Evolutionary conservation across 2,888 invertebrate genomes (phyloP), one percentile per base, ranked within the genome.

Genomic region (Xanthostigma xanthostigma): DNA sequence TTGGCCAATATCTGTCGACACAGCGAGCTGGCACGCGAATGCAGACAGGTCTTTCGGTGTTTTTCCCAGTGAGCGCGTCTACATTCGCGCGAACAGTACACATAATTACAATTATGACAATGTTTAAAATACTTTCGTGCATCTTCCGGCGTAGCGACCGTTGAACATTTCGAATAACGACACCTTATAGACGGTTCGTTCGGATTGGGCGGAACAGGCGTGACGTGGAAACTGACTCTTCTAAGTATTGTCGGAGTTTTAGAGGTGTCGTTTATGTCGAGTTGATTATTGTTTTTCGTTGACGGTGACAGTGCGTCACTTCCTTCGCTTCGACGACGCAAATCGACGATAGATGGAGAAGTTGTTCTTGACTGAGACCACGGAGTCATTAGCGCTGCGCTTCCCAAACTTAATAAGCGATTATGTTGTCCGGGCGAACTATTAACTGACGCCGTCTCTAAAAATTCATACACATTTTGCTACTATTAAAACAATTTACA

Each of bases 101-200:
- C 81, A 61, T 92, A 90, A 56, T 88, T 85, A 71, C 96, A 96
- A 66, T 95, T 94, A 71, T 93, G 93, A 68, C 92, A 93, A 58
- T 86, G 87, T 66, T 94, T 93, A 73, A 83, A 95, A 58, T 78
- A 76, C 57, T 79, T 75, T 56, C 86, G 81, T 51, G 94, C 94
- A 57, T 89, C 84, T 50, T 77, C 72, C 49, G 84, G 66, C 3
- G 77, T 78, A 44, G 85, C 75, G 50, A 80, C 76, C 49, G 83
- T 79, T 56, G 75, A 74, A 69, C 92, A 91, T 64, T 86, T 84
- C 55, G 84, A 82, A 68, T 85, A 86, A 55, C 87, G 81, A 66
- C 90, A 90, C 57, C 68, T 57, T 65, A 76, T 51, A 63, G 50
- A 10, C 46, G 48, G 40, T 48, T 55, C 27, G 54, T 43, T 49